Base-by-base conservation (phyloP, 2,797 vertebrate genomes). In the Sebastolobus altivelis region DNA sequence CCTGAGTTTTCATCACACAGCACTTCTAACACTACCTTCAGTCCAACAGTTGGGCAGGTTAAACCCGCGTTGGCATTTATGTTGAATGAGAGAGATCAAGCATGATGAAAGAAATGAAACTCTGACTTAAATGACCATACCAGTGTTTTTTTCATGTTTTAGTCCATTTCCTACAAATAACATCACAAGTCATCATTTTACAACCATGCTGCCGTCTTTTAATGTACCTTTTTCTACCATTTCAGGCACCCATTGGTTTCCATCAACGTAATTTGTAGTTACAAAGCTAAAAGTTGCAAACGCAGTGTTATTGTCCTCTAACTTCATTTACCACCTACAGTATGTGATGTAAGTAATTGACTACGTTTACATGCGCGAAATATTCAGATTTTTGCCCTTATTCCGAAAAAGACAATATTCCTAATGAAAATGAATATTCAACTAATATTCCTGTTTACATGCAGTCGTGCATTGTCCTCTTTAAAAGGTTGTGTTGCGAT, bases 1-100 rank as follows among this genome's bases (percentile, higher is more conserved):
- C 72, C 82, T 84, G 83, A 61, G 76, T 75, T 78, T 84, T 61
- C 66, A 75, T 81, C 83, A 65, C 84, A 77, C 76, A 62, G 60
- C 82, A 72, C 63, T 77, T 74, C 65, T 78, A 40, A 58, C 68
- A 16, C 46, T 20, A 4, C 40, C 25, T 6, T 78, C 66, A 84
- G 52, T 43, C 43, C 43, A 77, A 72, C 74, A 69, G 46, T 65
- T 72, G 54, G 56, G 46, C 12, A 58, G 43, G 66, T 75, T 74
- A 56, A 76, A 79, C 43, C 40, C 20, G 5, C 4, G 2, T 25
- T 40, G 29, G 3, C 31, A 76, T 67, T 58, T 27, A 70, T 33
- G 54, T 29, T 74, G 1, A 8, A 20, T 11, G 40, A 49, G 65
- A 65, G 11, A 31, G 13, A 38, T 61, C 27, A 62, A 35, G n/a